Evolutionary conservation across 1,140 invertebrate genomes (phyloP), one percentile per base, ranked within the genome.

Genomic region (Temnothorax curvispinosus): DNA sequence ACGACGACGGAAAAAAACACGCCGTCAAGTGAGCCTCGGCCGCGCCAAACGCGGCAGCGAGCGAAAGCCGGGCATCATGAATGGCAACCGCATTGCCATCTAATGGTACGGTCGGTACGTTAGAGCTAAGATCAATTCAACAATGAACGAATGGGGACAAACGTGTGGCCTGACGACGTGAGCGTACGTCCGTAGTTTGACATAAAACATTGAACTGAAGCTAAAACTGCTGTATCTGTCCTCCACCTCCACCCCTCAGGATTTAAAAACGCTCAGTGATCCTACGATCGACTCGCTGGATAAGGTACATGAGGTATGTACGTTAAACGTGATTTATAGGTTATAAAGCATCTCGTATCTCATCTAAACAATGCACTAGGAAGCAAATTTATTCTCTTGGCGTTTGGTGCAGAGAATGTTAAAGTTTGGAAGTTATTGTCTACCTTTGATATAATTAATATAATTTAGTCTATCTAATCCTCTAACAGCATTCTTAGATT

Each of bases 1-100:
- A 27, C 21, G 13, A 60, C 60, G 60, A 38, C 27, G 27, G 35
- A 9, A 72, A 44, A 35, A 82, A 74, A 71, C 13, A n/a, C 44
- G 38, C 47, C n/a, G 3, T 21, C 47, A 56, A 35, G 5, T 18
- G 35, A 27, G 38, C 3, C 38, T 41, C 38, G 47, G 11, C 47
- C 3, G 47, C 77, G 60, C 32, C 21, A 35, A 4, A 54, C 7
- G 27, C n/a, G n/a, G 15, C 41, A 1, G 21, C 41, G 21, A 44
- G 56, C 1, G n/a, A 1, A 62, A 62, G 32, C 38, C 11, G 21
- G 13, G 8, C 27, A 3, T 8, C 32, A 3, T 41, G 44, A 67
- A 67, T 69, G 77, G 21, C 64, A 35, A 80, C 35, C n/a, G 64
- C 5, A 41, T 47, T 44, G 64, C 64, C 77, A 81, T 81, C 77